Base-by-base conservation (phyloP, 2,888 invertebrate genomes). In the Cecidostiba fungosa region DNA sequence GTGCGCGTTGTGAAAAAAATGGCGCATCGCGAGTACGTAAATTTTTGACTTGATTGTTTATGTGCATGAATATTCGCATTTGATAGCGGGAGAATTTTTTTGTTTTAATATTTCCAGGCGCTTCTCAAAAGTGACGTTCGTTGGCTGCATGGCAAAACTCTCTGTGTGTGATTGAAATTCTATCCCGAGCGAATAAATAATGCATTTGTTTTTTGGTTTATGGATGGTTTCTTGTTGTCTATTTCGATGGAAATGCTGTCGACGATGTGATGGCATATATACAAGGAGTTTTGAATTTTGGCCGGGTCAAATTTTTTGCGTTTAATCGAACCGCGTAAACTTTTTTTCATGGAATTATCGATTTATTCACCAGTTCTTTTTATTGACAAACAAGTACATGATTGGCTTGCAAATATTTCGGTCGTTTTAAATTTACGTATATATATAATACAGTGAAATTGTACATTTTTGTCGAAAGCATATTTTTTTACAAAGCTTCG, bases 11-110 rank as follows among this genome's bases (percentile, higher is more conserved):
- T 0, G 73, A 32, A 39, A 82, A 39, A 19, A 82, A 74, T 36
- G 32, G 16, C 54, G 26, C 62, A 5, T 59, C 36, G 59, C 76
- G 50, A 23, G 29, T 32, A 23, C 70, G 80, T 72, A 80, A 80
- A 80, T 80, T 54, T 82, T 82, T 72, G 23, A 76, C 32, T 47
- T 32, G 81, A 82, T 76, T 76, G 76, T 82, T 82, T 82, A 66
- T 36, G 74, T 47, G 50, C 47, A 66, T 69, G 76, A 82, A 82
- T 69, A 82, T 82, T 66, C 82, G 74, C 19, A 69, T 50, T 81
- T 19, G n/a, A 43, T 39, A n/a, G 43, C 12, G 78, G 14, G 16
- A 12, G 39, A 12, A 19, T 4, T 39, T 36, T 32, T n/a, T 39
- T 39, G 43, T 39, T 32, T n/a, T 32, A 10, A 43, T 78, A 77